Percentiles rank a stretch among this genome's conserved stretches.
Evolutionary conservation across 2,113 vertebrate genomes (phyloP).

Genomic region (Mormyrus lacerda): DNA sequence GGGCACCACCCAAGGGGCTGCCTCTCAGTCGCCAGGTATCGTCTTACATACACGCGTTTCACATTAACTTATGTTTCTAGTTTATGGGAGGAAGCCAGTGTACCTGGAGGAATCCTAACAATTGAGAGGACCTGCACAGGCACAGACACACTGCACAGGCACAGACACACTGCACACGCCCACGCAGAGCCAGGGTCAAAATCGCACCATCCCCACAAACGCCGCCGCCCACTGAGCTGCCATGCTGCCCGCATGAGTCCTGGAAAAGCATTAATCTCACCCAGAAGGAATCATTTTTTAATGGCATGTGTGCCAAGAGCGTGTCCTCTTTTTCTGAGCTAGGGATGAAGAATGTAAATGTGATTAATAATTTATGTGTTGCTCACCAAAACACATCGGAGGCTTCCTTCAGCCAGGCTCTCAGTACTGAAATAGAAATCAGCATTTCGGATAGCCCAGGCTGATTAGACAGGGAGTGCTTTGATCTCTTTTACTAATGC

Average conservation of each 20-base stretch:
- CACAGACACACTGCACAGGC: not conserved
- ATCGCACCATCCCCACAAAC: not conserved
- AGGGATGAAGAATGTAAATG: constrained; percentile 27
- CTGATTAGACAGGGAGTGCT: constrained; percentile 27
- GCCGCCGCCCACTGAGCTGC: not conserved
- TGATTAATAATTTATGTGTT: constrained; percentile 33
- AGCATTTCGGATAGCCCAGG: constrained; percentile 35
- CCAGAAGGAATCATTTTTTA: constrained; percentile 40
- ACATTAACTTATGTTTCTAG: not conserved
- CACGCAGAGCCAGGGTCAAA: not conserved
- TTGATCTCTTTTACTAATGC: constrained; percentile 4
- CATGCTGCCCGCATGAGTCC: not conserved
- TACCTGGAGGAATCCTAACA: not conserved
- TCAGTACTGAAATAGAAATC: constrained; percentile 37
- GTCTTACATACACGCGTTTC: not conserved
- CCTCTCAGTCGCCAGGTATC: not conserved
- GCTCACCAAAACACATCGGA: constrained; percentile 19
- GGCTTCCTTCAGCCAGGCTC: constrained; percentile 10
- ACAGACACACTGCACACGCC: not conserved
- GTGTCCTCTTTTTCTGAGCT: constrained; percentile 17
- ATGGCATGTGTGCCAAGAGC: constrained; percentile 28
- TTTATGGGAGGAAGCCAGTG: not conserved
- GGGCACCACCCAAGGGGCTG: not conserved
- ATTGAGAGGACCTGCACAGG: not conserved
- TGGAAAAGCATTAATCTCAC: constrained; percentile 38